phyloP scores from a whole-genome alignment of 2,797 vertebrate genomes.

The Tamandua tetradactyla region DNA sequence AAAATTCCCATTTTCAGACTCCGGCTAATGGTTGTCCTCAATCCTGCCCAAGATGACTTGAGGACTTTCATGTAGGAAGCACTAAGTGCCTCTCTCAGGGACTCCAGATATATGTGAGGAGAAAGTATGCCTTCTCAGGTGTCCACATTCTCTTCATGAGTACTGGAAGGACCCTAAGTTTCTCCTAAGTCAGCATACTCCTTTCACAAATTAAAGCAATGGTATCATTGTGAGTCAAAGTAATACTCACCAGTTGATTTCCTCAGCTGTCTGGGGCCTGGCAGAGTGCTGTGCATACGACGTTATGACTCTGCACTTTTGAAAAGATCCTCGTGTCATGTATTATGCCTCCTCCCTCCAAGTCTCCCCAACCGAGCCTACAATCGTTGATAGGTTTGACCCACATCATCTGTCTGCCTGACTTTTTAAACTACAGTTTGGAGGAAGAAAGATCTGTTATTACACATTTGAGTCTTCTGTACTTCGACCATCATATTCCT shows the following conservation, averaged over 20 bases:
- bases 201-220: conserved; percentile 48
- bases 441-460: background rate
- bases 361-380: background rate
- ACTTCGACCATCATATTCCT: background rate
- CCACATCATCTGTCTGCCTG: background rate
- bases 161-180: background rate
- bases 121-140: background rate
- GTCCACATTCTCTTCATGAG: background rate
- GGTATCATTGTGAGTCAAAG: background rate
- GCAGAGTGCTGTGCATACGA: background rate
- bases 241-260: background rate
- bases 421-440: conserved; percentile 50
- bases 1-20: conserved; percentile 1
- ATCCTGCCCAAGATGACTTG: background rate
- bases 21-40: background rate
- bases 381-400: conserved; percentile 20
- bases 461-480: background rate
- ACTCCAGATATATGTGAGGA: background rate
- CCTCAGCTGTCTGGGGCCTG: background rate
- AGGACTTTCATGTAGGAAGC: conserved; percentile 4
- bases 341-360: background rate
- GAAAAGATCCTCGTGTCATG: background rate
- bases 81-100: background rate
- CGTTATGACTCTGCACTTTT: background rate
- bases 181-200: background rate